Conservation (phyloP, 2,113 vertebrate species). For the Brienomyrus brachyistius region DNA sequence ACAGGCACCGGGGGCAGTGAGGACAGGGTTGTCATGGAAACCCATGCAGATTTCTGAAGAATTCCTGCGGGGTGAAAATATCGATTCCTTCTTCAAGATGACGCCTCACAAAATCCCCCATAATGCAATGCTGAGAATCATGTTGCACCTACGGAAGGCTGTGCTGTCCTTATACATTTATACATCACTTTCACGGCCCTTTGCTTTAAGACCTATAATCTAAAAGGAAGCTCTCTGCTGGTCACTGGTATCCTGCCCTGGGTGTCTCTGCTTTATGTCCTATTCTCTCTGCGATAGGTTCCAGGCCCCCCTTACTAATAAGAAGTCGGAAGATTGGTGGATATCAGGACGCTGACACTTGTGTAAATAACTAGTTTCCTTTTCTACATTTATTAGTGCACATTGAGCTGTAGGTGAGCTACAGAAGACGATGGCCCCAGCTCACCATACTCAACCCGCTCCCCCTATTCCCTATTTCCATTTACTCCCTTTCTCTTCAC, state of each 20-base stretch:
- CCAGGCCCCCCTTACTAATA: background rate
- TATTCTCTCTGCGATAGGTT: background rate
- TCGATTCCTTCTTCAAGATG: constrained; percentile 3
- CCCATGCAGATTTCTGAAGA: constrained; percentile 9
- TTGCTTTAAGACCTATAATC: background rate
- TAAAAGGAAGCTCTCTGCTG: background rate
- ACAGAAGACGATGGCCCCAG: background rate
- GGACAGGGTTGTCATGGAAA: constrained; percentile 23
- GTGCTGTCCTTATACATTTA: background rate
- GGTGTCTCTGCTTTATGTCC: background rate
- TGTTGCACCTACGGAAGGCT: background rate
- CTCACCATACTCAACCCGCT: background rate
- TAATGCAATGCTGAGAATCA: background rate
- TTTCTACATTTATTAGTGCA: background rate
- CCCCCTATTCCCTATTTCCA: background rate
- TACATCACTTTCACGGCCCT: background rate
- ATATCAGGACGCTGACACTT: background rate
- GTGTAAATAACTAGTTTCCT: background rate
- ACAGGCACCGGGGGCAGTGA: constrained; percentile 1
- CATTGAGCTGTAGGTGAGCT: background rate
- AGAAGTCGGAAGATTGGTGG: background rate
- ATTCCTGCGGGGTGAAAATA: background rate
- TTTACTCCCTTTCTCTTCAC: background rate
- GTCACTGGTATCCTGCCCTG: background rate
- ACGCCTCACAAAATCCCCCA: background rate